Percentiles rank a stretch among this genome's conserved stretches.
Conservation (phyloP, 2,888 invertebrate species). For the Drosophila helvetica region DNA sequence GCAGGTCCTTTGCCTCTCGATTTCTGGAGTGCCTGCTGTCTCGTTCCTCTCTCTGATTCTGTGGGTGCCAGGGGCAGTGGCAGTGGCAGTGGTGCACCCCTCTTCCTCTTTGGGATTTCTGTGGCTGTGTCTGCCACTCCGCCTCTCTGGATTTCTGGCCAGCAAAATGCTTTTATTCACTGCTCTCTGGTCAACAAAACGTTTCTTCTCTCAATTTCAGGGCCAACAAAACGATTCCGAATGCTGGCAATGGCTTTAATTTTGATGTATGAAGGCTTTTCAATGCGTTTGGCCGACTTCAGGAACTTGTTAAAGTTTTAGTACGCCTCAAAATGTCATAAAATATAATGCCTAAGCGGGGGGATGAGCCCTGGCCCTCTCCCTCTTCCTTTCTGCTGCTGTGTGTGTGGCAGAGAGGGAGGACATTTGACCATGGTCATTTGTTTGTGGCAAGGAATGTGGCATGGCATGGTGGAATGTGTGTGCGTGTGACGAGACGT, state of each 20-base stretch:
- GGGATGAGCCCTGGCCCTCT: too few relatives aligned
- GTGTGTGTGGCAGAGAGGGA: conserved; percentile 2
- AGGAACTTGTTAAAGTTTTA: conserved; percentile 71
- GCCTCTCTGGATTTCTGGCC: not conserved
- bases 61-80: too few relatives aligned
- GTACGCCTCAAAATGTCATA: conserved; percentile 72
- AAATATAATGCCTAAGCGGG: conserved; percentile 64
- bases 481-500: conserved; percentile 1
- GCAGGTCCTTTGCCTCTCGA: not conserved
- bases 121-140: not conserved
- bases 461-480: not conserved
- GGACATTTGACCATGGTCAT: conserved; percentile 61
- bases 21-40: not conserved
- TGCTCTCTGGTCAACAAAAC: not conserved
- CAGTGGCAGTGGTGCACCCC: too few relatives aligned
- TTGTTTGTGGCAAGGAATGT: conserved; percentile 45
- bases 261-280: conserved; percentile 61
- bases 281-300: conserved; percentile 43
- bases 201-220: not conserved
- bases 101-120: too few relatives aligned
- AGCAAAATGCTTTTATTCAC: not conserved
- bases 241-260: conserved; percentile 59
- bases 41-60: not conserved
- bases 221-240: conserved; percentile 16
- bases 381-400: not conserved